Conservation (phyloP, 2,113 vertebrate genomes). For the Nycticorax nycticorax region DNA sequence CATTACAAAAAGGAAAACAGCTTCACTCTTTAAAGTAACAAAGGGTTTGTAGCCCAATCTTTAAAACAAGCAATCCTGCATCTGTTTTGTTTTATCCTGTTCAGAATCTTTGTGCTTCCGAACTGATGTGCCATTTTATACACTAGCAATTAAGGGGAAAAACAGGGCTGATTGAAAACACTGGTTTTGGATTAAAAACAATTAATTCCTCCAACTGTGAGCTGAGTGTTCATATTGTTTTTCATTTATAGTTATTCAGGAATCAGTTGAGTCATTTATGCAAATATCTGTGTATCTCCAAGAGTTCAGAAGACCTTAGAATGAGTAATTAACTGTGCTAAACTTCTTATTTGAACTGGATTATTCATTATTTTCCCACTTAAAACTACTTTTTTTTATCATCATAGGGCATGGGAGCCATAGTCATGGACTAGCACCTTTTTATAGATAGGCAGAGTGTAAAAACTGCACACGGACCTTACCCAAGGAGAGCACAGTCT, state of each 20-base stretch:
- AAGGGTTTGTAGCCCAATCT: background rate
- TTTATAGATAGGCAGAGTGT: background rate
- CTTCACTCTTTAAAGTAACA: background rate
- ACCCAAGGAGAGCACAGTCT: background rate
- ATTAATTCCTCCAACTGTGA: background rate
- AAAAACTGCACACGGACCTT: background rate
- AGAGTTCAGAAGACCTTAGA: background rate
- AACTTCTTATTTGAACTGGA: background rate
- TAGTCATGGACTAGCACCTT: accelerated
- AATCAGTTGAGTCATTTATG: background rate
- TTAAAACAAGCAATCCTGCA: background rate
- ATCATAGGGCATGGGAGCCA: background rate
- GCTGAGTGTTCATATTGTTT: background rate
- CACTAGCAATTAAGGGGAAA: background rate
- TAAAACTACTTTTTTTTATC: background rate
- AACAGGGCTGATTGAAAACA: background rate
- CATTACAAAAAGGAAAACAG: background rate
- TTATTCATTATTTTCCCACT: background rate
- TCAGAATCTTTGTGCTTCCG: background rate
- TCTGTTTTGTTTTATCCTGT: background rate
- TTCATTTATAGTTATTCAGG: background rate
- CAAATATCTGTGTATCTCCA: background rate
- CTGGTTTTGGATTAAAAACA: background rate
- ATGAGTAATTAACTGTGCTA: background rate
- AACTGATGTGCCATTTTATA: background rate